Conservation (phyloP, 2,888 invertebrate genomes). For the Tenodera sinensis region DNA sequence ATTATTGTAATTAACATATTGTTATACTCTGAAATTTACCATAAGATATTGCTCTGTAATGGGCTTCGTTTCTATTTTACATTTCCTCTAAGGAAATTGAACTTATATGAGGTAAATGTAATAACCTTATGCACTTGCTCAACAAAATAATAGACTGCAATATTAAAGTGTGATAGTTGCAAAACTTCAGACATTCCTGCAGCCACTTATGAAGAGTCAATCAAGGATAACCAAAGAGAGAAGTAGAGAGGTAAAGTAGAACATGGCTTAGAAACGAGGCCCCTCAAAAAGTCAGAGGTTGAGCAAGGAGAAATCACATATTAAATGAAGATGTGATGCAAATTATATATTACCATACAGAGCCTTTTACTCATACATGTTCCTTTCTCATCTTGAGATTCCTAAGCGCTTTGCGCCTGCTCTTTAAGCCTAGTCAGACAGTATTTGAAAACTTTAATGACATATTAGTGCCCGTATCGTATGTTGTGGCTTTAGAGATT, state of each 20-base stretch:
- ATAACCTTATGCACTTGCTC: too few species aligned
- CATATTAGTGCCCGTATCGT: too few species aligned
- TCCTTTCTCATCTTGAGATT: background rate
- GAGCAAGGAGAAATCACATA: background rate
- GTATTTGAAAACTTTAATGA: too few species aligned
- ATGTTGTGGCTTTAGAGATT: too few species aligned
- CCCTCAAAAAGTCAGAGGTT: background rate
- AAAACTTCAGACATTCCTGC: background rate
- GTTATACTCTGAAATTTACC: too few species aligned
- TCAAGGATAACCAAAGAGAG: background rate
- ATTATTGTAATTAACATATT: too few species aligned
- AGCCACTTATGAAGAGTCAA: background rate
- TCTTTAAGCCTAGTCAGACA: too few species aligned
- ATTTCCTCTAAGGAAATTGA: too few species aligned
- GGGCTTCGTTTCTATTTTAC: too few species aligned
- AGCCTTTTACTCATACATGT: background rate
- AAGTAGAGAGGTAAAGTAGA: background rate
- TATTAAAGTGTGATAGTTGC: background rate
- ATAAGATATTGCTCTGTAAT: too few species aligned
- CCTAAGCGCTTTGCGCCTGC: background rate
- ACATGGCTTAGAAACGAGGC: background rate
- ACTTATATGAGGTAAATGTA: too few species aligned
- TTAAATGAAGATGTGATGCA: background rate
- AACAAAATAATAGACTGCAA: too few species aligned
- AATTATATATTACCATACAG: background rate